Evolutionary conservation across 2,888 invertebrate species (phyloP).

Genomic region (Polydrusus pterygomalis): DNA sequence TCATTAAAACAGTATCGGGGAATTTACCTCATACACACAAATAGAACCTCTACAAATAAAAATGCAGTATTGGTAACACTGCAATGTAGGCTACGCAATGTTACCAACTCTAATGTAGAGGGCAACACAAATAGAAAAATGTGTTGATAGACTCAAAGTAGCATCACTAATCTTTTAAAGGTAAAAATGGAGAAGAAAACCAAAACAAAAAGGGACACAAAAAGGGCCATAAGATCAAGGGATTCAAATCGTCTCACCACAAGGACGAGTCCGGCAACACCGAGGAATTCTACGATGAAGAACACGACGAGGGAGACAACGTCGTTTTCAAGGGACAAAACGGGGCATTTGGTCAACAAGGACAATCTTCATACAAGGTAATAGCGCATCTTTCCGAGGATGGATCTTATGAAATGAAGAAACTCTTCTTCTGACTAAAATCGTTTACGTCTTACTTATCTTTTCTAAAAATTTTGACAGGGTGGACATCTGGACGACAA

Average conservation of each 20-base stretch:
- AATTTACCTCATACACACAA: too few species aligned
- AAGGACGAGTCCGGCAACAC: slow-evolving; percentile 80
- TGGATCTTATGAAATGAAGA: too few species aligned
- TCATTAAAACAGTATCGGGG: too few species aligned
- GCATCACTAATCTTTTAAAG: slow-evolving; percentile 54
- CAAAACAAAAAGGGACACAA: slow-evolving; percentile 77
- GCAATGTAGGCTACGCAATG: too few species aligned
- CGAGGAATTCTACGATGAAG: slow-evolving; percentile 80
- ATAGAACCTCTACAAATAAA: too few species aligned
- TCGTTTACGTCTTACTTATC: too few species aligned
- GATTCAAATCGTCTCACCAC: slow-evolving; percentile 80
- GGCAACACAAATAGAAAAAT: neutral
- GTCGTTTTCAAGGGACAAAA: slow-evolving; percentile 75
- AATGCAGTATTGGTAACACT: too few species aligned
- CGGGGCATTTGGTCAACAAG: slow-evolving; percentile 76
- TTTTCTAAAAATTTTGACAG: slow-evolving; percentile 9
- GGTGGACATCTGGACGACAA: slow-evolving; percentile 77
- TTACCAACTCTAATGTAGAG: too few species aligned
- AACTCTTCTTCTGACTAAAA: too few species aligned
- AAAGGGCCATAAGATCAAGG: slow-evolving; percentile 79
- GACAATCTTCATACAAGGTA: slow-evolving; percentile 75
- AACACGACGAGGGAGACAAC: slow-evolving; percentile 78
- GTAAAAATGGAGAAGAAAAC: slow-evolving; percentile 75
- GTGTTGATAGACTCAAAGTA: neutral
- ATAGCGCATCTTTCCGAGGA: too few species aligned